These are phyloP conservation scores for Thalassarche chlororhynchos DNA, from an alignment of 2,113 vertebrate genomes.

Conservation along the genomic window DNA sequence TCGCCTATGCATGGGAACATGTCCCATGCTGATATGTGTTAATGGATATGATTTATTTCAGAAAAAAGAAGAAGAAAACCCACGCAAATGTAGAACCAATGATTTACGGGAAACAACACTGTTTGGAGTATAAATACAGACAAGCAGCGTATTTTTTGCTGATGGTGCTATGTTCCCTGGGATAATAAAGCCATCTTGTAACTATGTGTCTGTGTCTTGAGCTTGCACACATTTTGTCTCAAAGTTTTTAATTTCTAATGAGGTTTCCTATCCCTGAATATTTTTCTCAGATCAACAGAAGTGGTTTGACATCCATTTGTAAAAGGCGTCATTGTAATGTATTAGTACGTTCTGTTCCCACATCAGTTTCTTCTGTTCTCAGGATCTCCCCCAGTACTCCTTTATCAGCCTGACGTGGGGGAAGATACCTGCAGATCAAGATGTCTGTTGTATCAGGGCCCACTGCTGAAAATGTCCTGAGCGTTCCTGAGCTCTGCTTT, in stretches of 20 bases:
- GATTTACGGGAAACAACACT: background rate
- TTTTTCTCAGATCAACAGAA: background rate
- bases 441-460: background rate
- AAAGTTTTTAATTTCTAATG: background rate
- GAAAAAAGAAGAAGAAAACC: background rate
- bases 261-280: background rate
- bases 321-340: background rate
- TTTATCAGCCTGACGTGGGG: background rate
- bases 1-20: background rate
- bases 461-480: background rate
- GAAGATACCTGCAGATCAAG: background rate
- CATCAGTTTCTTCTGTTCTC: background rate
- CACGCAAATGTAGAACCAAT: background rate
- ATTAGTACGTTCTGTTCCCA: background rate
- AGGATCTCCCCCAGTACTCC: background rate
- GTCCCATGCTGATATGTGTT: background rate
- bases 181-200: constrained; percentile 9
- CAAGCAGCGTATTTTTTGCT: background rate
- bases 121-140: constrained; percentile 36
- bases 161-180: background rate
- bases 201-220: background rate
- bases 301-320: background rate
- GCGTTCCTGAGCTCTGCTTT: background rate
- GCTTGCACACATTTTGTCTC: background rate
- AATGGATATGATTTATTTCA: background rate